Evolutionary conservation across 2,797 vertebrate species (phyloP).

Genomic region (Cottoperca gobio): DNA sequence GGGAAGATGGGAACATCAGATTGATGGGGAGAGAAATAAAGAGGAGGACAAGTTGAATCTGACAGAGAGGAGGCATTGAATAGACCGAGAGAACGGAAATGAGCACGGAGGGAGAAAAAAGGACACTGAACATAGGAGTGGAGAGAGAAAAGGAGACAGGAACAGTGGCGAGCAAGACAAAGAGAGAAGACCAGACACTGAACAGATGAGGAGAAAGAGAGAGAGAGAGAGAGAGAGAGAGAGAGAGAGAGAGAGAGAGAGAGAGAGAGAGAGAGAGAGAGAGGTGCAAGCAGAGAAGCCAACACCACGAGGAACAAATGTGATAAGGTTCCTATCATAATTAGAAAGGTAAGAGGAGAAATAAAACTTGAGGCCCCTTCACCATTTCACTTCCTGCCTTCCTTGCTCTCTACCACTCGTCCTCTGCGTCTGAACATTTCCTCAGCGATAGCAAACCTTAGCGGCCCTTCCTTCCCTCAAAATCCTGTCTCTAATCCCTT

Average conservation of each 20-base stretch:
- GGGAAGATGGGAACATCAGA: constrained; percentile 71
- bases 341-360: neutral
- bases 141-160: constrained; percentile 27
- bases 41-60: constrained; percentile 66
- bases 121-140: constrained; percentile 24
- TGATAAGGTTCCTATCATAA: neutral
- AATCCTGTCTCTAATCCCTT: constrained; percentile 63
- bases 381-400: constrained; percentile 12
- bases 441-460: constrained; percentile 55
- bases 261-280: neutral
- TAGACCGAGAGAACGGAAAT: constrained; percentile 60
- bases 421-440: constrained; percentile 50
- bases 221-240: constrained; percentile 8
- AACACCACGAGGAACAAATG: neutral
- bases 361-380: neutral
- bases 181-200: constrained; percentile 31
- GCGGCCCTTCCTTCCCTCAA: constrained; percentile 26
- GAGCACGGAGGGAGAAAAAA: constrained; percentile 45
- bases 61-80: constrained; percentile 46
- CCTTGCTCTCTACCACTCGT: constrained; percentile 27
- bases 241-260: constrained; percentile 22
- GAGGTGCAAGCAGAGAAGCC: constrained; percentile 12
- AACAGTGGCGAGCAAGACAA: constrained; percentile 38
- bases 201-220: constrained; percentile 33
- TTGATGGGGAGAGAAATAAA: constrained; percentile 72